phyloP scores from a whole-genome alignment of 2,113 vertebrate genomes.

The Puffinus mauretanicus region DNA sequence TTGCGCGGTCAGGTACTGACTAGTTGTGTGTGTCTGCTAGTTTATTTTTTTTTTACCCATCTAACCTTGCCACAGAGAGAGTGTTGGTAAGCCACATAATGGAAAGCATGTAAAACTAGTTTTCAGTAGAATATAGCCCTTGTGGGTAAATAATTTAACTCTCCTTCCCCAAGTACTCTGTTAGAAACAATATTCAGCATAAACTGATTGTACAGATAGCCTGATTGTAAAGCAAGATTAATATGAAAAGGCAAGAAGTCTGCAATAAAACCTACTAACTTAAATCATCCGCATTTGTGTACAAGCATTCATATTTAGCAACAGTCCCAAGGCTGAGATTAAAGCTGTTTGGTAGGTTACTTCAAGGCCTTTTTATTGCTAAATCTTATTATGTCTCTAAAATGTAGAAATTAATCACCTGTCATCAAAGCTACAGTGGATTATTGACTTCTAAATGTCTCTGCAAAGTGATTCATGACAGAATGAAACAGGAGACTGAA shows the following conservation, averaged over 20 bases:
- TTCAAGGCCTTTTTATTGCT: constrained; percentile 87
- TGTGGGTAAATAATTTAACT: constrained; percentile 65
- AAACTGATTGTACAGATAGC: constrained; percentile 73
- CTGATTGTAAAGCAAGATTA: constrained; percentile 80
- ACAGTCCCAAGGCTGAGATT: constrained; percentile 85
- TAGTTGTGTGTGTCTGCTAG: neutral
- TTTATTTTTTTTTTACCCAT: neutral
- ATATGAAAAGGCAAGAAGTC: constrained; percentile 76
- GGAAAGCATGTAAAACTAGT: constrained; percentile 53
- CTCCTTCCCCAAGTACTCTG: constrained; percentile 40
- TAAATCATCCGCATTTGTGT: constrained; percentile 81
- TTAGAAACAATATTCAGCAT: constrained; percentile 65
- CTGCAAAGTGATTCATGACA: constrained; percentile 84
- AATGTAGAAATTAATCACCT: constrained; percentile 87
- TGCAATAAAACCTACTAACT: constrained; percentile 77
- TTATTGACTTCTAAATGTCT: constrained; percentile 88
- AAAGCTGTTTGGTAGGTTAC: constrained; percentile 84
- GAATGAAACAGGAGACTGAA: constrained; percentile 81
- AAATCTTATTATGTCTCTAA: constrained; percentile 87
- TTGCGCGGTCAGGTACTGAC: neutral
- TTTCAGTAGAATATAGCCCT: constrained; percentile 67
- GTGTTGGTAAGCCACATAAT: constrained; percentile 45
- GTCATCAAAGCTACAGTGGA: constrained; percentile 84
- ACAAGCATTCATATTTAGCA: constrained; percentile 81
- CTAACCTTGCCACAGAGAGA: neutral